Base-by-base conservation (phyloP, 2,113 vertebrate genomes). In the Bostrychus sinensis region DNA sequence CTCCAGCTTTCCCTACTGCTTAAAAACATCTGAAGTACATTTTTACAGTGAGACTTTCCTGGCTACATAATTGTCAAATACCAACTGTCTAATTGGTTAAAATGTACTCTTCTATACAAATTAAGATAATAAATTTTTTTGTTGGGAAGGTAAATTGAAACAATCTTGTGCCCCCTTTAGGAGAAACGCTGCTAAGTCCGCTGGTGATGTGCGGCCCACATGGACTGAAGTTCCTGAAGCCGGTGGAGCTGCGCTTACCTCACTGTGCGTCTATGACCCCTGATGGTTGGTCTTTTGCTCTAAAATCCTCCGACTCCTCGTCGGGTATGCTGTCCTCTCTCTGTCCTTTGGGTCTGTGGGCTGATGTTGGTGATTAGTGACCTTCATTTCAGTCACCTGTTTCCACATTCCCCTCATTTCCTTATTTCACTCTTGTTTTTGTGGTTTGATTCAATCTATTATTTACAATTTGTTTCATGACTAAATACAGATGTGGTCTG, bases 241-340 rank as follows among this genome's bases (percentile, higher is more conserved):
- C 96, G 0, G 96, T 98, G 94, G 96, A 99, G 93, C 96, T 99
- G 65, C 96, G 96, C 90, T 87, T 99, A 80, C 97, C 96, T 93
- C 96, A 99, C 80, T 99, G 96, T 96, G 96, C 97, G 93, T 98
- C 97, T 89, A 98, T 99, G 97, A 99, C 96, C 92, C 97, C 97
- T 95, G 97, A 99, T 95, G 96, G 96, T 98, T 99, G 97, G 97
- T 99, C 97, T 98, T 99, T 99, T 96, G 97, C 96, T 98, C 97
- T 99, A 96, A 99, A 98, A 98, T 98, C 96, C 94, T 99, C 97
- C 94, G 96, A 98, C 95, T 97, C 96, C 94, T 97, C 95, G 95
- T 98, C 96, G 96, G 97, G 96, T 98, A 98, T 84, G 96, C 95
- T 95, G 93, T 95, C 93, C 94, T 95, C 94, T 95, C 94, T 94